Percentiles rank a stretch among this genome's conserved stretches.
These are phyloP conservation scores for Mesocricetus auratus DNA, from an alignment of 2,113 vertebrate species.

Conservation along the genomic window DNA sequence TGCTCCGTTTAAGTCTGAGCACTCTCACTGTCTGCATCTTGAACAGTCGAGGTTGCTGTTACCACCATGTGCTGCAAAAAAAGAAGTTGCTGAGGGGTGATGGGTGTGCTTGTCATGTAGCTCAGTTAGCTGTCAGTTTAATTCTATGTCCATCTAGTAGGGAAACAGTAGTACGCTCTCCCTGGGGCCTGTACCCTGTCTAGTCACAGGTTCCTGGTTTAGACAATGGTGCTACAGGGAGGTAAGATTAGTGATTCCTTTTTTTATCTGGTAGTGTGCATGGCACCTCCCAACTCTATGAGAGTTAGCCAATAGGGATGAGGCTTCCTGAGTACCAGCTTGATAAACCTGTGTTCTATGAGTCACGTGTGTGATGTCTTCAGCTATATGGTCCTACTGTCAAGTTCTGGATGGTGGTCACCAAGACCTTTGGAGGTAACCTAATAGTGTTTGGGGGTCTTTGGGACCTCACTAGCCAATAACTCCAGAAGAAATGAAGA, in stretches of 20 bases:
- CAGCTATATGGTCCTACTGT: background rate
- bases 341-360: background rate
- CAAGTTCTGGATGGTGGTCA: background rate
- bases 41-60: background rate
- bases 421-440: background rate
- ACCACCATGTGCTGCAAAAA: background rate
- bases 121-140: background rate
- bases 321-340: background rate
- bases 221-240: background rate
- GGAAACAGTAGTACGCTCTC: background rate
- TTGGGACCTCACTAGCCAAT: background rate
- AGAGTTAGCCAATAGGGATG: background rate
- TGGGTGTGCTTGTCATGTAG: background rate
- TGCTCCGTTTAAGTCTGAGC: background rate
- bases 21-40: background rate
- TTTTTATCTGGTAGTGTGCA: background rate
- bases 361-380: background rate
- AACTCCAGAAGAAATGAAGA: background rate
- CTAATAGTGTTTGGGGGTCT: background rate
- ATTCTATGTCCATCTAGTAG: background rate
- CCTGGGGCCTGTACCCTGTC: background rate
- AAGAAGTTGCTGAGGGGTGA: background rate
- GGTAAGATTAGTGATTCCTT: background rate
- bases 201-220: background rate
- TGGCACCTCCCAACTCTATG: too few relatives aligned